Base-by-base conservation (phyloP, 1,140 invertebrate species). In the Penaeus japonicus region DNA sequence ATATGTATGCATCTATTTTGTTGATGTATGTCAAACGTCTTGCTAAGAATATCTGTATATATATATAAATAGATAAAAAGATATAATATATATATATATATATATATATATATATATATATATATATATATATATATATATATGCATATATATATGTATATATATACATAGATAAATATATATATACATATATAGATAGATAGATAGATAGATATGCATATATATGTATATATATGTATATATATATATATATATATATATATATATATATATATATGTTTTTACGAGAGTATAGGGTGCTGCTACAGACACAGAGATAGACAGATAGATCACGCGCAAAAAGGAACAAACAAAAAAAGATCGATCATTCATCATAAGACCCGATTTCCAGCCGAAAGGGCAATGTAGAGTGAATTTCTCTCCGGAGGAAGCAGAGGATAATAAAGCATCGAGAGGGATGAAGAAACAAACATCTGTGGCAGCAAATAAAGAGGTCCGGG, bases 401-500 rank as follows among this genome's bases (percentile, higher is more conserved):
- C n/a, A n/a, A n/a, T n/a, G n/a, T n/a, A n/a, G n/a, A n/a, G n/a
- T n/a, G n/a, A n/a, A n/a, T n/a, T n/a, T n/a, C n/a, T n/a, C n/a
- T n/a, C n/a, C n/a, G n/a, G n/a, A n/a, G n/a, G n/a, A n/a, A n/a
- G n/a, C n/a, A n/a, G n/a, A n/a, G n/a, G n/a, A n/a, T n/a, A n/a
- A n/a, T n/a, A n/a, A 87, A 77, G 85, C 35, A 53, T 78, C 22
- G 79, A 87, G 27, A 78, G 75, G 55, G 85, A 87, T 30, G 79
- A 87, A 78, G 81, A 65, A 57, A n/a, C n/a, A n/a, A 87, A 32
- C 47, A 80, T 87, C 53, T 77, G 35, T 54, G 39, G 32, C 73
- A 77, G 85, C 24, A 78, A n/a, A 86, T 73, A 77, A 87, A 73
- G 85, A 78, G 20, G 57, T 87, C 53, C 59, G 85, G 62, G n/a